Evolutionary conservation across 2,888 invertebrate genomes (phyloP).

Genomic region (Trypoxylon attenuatum): DNA sequence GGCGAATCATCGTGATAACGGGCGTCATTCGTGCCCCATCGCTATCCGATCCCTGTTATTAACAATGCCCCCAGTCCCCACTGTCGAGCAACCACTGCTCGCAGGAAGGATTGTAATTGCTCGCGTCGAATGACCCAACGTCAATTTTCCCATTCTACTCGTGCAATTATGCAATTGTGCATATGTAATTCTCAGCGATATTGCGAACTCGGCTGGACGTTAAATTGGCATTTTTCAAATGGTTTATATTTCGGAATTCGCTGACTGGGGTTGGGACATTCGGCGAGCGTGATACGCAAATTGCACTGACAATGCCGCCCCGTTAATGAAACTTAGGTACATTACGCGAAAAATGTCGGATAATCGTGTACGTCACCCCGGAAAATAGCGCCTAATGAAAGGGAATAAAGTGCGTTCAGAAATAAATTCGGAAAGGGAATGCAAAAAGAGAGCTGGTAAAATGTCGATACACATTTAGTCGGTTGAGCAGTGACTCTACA

Average conservation of each 20-base stretch:
- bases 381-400: conserved; percentile 36
- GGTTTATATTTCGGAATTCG: too few species aligned
- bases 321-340: conserved; percentile 10
- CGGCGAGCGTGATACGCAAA: too few species aligned
- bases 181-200: too few species aligned
- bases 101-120: too few species aligned
- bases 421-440: conserved; percentile 21
- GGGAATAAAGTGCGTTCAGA: conserved; percentile 39
- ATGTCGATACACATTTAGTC: conserved; percentile 34
- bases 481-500: conserved; percentile 26
- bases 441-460: neutral
- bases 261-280: too few species aligned
- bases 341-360: conserved; percentile 27
- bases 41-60: conserved; percentile 1
- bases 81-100: too few species aligned
- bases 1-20: conserved; percentile 61
- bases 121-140: too few species aligned
- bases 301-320: neutral
- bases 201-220: too few species aligned
- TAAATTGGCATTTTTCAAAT: neutral
- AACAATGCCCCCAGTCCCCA: neutral
- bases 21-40: conserved; percentile 34
- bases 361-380: conserved; percentile 31
- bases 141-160: too few species aligned
- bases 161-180: too few species aligned